Evolutionary conservation across 2,888 invertebrate genomes (phyloP), one percentile per base, ranked within the genome.

Genomic region (Abrostola triplasia): DNA sequence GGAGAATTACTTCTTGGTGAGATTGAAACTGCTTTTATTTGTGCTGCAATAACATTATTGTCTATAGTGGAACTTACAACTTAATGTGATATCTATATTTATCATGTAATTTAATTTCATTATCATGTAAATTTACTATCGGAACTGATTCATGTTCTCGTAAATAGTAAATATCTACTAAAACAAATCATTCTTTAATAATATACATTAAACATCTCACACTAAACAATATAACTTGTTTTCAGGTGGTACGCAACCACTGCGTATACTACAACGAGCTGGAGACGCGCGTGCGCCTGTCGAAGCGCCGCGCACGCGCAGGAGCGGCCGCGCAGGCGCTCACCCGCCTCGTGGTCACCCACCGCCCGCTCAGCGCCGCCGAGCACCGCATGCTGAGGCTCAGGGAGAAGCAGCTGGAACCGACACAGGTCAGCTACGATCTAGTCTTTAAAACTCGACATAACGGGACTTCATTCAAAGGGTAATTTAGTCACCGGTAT

Each of bases 191-290:
- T n/a, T n/a, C n/a, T n/a, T n/a, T n/a, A n/a, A n/a, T n/a, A n/a
- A n/a, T n/a, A n/a, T n/a, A n/a, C n/a, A n/a, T n/a, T n/a, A n/a
- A n/a, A n/a, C n/a, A n/a, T 24, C 24, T 24, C 24, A 24, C 24
- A 24, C 24, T 24, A 12, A 8, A 36, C 41, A n/a, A n/a, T 10
- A 24, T 12, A 1, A 55, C 52, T 50, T 13, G 13, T 38, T 47
- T 37, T 42, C 79, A 95, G 95, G 94, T 99, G 64, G 96, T 98
- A 75, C 96, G 99, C 64, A 97, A 97, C 76, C 98, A 98, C 87
- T 97, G 97, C 47, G 98, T 99, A 6, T 99, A 97, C 91, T 99
- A 99, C 91, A 98, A 99, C 91, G 99, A 99, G 91, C 86, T 99
- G 77, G 99, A 99, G 92, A 99, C 99, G 0, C 97, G 99, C 60